Conservation (phyloP, 2,113 vertebrate genomes). For the Progne subis region DNA sequence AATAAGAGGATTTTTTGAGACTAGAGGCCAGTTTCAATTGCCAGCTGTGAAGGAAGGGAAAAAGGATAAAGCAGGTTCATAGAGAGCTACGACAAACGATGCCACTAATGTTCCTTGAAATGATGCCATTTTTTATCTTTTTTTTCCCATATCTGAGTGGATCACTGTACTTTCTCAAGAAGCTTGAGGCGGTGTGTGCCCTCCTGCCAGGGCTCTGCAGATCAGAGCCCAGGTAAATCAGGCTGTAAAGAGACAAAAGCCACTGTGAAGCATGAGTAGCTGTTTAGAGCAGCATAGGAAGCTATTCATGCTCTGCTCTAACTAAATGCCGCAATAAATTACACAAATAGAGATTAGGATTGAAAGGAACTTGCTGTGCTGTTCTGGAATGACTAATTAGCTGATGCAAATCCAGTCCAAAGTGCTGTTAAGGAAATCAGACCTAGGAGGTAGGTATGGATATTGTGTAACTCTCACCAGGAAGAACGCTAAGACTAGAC, state of each 20-base stretch:
- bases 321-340: neutral
- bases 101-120: neutral
- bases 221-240: neutral
- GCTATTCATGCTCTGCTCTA: neutral
- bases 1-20: constrained; percentile 17
- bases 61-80: neutral
- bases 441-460: neutral
- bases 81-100: neutral
- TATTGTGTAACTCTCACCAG: neutral
- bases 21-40: neutral
- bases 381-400: neutral
- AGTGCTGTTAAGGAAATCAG: neutral
- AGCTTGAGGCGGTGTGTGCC: neutral
- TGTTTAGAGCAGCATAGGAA: neutral
- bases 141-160: neutral
- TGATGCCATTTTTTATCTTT: neutral
- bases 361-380: neutral
- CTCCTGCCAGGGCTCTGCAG: neutral
- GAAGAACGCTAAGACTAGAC: neutral
- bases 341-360: neutral
- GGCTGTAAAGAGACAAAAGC: neutral
- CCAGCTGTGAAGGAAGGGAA: neutral
- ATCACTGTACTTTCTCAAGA: neutral
- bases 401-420: neutral
- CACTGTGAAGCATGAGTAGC: neutral